Conservation (phyloP, 2,888 invertebrate genomes). For the Polietes domitor region DNA sequence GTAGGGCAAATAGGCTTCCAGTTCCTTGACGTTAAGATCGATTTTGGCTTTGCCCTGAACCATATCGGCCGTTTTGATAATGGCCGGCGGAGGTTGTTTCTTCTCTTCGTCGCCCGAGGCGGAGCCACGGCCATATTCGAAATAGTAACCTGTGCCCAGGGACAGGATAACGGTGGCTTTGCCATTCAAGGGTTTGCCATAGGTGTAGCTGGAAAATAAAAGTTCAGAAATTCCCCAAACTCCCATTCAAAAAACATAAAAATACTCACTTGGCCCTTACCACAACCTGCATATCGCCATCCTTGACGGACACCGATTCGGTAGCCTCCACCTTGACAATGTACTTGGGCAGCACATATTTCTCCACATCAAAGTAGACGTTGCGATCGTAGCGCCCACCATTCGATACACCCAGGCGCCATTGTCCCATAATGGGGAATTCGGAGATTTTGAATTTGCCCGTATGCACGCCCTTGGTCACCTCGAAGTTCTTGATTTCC, state of each 20-base stretch:
- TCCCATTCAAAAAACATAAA: background rate
- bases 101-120: conserved; percentile 42
- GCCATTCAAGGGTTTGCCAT: conserved; percentile 92
- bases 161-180: conserved; percentile 86
- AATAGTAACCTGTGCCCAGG: conserved; percentile 81
- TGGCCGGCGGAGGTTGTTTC: conserved; percentile 68
- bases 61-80: conserved; percentile 73
- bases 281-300: conserved; percentile 89
- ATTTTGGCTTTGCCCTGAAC: conserved; percentile 77
- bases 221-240: background rate
- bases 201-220: conserved; percentile 83
- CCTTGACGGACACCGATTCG: conserved; percentile 90
- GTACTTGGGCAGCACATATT: conserved; percentile 96
- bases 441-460: conserved; percentile 89
- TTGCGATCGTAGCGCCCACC: conserved; percentile 69
- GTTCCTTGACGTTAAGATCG: conserved; percentile 74
- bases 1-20: conserved; percentile 69
- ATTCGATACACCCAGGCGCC: conserved; percentile 83
- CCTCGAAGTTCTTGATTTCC: conserved; percentile 86
- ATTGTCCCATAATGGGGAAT: conserved; percentile 91
- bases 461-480: conserved; percentile 83
- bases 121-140: conserved; percentile 41
- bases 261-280: conserved; percentile 81
- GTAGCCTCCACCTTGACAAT: conserved; percentile 92
- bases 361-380: conserved; percentile 86